Percentiles rank a stretch among this genome's conserved stretches.
Evolutionary conservation across 1,140 invertebrate genomes (phyloP).

Genomic region (Melipona quadrifasciata): DNA sequence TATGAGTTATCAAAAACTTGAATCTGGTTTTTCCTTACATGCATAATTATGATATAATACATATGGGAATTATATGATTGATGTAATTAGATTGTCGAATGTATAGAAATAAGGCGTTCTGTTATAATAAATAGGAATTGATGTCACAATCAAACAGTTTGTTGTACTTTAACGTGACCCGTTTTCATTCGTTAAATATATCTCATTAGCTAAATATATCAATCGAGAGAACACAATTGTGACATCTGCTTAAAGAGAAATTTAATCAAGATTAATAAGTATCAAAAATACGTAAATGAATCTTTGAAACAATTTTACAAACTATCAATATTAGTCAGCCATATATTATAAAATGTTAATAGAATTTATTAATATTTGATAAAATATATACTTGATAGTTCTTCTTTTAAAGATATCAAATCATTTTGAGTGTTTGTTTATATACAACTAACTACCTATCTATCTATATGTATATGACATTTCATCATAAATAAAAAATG

Average conservation of each 20-base stretch:
- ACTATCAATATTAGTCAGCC: not conserved
- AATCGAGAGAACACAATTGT: constrained; percentile 33
- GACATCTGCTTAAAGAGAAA: not conserved
- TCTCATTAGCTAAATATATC: constrained; percentile 53
- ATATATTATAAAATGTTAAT: not conserved
- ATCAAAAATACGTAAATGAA: not conserved
- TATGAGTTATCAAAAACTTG: not conserved
- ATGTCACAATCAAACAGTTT: constrained; percentile 54
- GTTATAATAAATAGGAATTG: constrained; percentile 43
- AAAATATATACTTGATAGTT: not conserved
- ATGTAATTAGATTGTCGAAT: not conserved
- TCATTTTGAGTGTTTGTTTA: not conserved
- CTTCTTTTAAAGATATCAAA: not conserved
- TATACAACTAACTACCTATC: too few species aligned
- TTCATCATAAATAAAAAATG: not conserved
- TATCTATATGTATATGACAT: not conserved
- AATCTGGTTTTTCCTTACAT: not conserved
- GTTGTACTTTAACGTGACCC: constrained; percentile 54
- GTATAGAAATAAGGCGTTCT: constrained; percentile 29
- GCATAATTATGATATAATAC: not conserved
- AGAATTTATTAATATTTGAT: not conserved
- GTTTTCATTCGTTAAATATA: constrained; percentile 61
- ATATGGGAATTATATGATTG: not conserved
- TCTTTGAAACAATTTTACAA: not conserved
- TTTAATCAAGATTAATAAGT: not conserved